Conservation (phyloP, 2,888 invertebrate genomes). For the Charanyca ferruginea region DNA sequence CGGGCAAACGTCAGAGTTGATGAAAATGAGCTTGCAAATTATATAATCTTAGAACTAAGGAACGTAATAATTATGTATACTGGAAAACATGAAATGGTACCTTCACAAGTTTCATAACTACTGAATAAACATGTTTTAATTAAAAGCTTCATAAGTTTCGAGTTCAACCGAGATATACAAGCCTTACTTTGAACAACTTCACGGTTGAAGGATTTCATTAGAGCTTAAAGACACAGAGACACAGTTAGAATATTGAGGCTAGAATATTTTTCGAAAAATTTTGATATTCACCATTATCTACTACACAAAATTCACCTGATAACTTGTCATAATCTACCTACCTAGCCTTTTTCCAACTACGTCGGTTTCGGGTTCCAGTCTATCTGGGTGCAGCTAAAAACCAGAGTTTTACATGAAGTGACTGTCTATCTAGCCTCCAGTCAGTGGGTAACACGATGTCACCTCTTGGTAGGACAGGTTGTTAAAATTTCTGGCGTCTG, state of each 20-base stretch:
- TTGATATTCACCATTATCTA: too few species aligned
- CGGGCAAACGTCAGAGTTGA: conserved; percentile 7
- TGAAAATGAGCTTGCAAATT: conserved; percentile 30
- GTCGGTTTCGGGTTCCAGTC: too few species aligned
- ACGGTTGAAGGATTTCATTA: conserved; percentile 8
- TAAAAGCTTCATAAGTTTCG: conserved; percentile 36
- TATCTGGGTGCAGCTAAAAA: too few species aligned
- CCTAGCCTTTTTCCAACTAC: too few species aligned
- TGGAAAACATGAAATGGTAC: conserved; percentile 10
- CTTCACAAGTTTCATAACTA: conserved; percentile 26
- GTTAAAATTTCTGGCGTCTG: too few species aligned
- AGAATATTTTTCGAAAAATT: not conserved
- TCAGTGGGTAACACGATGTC: too few species aligned
- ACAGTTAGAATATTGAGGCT: not conserved
- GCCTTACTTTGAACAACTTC: conserved; percentile 7
- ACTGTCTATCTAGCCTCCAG: too few species aligned
- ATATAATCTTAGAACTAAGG: conserved; percentile 16
- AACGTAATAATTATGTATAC: conserved; percentile 8
- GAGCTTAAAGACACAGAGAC: conserved; percentile 9
- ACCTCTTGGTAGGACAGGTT: too few species aligned
- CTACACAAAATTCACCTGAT: too few species aligned
- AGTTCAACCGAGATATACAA: conserved; percentile 7
- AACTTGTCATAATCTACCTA: too few species aligned
- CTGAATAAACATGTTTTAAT: conserved; percentile 39
- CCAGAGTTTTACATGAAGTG: too few species aligned